Percentiles rank a stretch among this genome's conserved stretches.
phyloP scores from a whole-genome alignment of 2,113 vertebrate genomes.

The Galeopterus variegatus region DNA sequence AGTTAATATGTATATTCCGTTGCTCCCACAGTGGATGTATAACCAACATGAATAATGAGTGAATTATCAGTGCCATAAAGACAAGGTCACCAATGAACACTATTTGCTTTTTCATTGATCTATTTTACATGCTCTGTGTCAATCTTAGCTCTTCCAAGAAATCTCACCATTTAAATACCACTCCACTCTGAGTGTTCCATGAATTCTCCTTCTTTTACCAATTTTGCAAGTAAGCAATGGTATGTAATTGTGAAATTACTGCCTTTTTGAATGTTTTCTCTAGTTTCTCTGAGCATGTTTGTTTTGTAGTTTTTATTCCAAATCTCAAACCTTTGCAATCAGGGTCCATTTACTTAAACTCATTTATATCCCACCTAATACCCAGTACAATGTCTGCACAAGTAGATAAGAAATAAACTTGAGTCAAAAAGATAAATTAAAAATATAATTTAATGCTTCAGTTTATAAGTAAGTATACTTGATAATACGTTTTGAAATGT shows the following conservation, averaged over 20 bases:
- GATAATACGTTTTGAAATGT: slow-evolving; percentile 19
- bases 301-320: not conserved
- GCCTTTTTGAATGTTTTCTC: slow-evolving; percentile 38
- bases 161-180: slow-evolving; percentile 27
- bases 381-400: not conserved
- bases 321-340: not conserved
- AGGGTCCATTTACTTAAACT: not conserved
- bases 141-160: slow-evolving; percentile 57
- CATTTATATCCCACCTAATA: not conserved
- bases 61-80: slow-evolving; percentile 64
- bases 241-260: slow-evolving; percentile 12
- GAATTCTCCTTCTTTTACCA: slow-evolving; percentile 58
- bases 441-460: slow-evolving; percentile 29
- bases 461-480: not conserved
- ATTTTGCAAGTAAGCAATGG: not conserved
- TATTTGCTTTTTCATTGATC: slow-evolving; percentile 60
- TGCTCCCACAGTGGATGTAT: not conserved
- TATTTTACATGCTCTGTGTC: slow-evolving; percentile 42
- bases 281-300: slow-evolving; percentile 4
- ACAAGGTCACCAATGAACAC: slow-evolving; percentile 53
- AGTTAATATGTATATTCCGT: not conserved
- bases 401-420: slow-evolving; percentile 15
- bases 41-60: slow-evolving; percentile 61
- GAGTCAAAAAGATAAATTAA: not conserved
- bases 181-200: not conserved